A percentile compares a stretch with the other conserved stretches of the same genome.
These are phyloP conservation scores for Gymnogyps californianus DNA, from an alignment of 2,113 vertebrate genomes.

Conservation along the genomic window DNA sequence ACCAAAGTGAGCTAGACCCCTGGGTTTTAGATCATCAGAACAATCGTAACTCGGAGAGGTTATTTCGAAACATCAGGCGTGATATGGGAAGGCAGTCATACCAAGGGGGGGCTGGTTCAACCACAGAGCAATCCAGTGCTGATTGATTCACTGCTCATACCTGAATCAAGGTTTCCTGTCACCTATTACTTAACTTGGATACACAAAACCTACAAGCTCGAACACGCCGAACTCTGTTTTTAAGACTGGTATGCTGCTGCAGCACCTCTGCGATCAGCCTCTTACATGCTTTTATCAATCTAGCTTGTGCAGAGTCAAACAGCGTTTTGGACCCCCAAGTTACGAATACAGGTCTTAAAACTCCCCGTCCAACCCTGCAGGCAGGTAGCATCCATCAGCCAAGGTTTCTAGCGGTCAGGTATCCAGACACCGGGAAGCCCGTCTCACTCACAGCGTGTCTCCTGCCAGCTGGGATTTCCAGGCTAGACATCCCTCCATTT, in stretches of 20 bases:
- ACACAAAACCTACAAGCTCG: not conserved
- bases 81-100: not conserved
- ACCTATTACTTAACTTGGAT: not conserved
- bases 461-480: not conserved
- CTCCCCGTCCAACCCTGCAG: not conserved
- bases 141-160: slow-evolving; percentile 37
- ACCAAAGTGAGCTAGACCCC: not conserved
- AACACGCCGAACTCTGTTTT: not conserved
- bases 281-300: accelerated
- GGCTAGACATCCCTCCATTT: not conserved
- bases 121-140: not conserved
- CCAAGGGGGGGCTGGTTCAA: not conserved
- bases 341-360: not conserved
- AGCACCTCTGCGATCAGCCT: not conserved
- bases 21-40: not conserved
- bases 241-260: not conserved
- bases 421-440: not conserved
- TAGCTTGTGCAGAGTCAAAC: not conserved
- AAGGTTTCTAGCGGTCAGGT: not conserved
- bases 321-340: not conserved
- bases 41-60: not conserved
- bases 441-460: accelerated
- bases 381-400: not conserved
- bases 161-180: not conserved
- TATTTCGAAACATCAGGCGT: not conserved